Percentiles rank a stretch among this genome's conserved stretches.
Conservation (phyloP, 2,797 vertebrate genomes). For the Darevskia nairensis region DNA sequence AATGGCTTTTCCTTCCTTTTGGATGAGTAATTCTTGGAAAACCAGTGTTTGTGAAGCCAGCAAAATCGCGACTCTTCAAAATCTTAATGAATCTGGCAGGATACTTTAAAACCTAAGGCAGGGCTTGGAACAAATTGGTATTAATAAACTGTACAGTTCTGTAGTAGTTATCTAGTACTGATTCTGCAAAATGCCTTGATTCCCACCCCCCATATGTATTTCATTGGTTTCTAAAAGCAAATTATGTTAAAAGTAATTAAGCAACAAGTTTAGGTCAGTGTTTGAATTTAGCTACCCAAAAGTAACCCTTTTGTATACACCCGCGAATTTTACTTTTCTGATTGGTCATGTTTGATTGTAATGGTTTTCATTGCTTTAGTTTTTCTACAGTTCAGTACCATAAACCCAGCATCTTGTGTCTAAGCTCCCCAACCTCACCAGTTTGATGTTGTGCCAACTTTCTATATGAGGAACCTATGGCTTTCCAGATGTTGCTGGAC, state of each 20-base stretch:
- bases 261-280: slow-evolving; percentile 72
- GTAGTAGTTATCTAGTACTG: slow-evolving; percentile 68
- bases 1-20: slow-evolving; percentile 61
- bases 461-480: slow-evolving; percentile 1
- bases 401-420: background rate
- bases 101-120: slow-evolving; percentile 62
- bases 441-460: slow-evolving; percentile 12
- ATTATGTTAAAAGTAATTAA: slow-evolving; percentile 59
- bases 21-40: slow-evolving; percentile 52
- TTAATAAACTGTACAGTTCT: slow-evolving; percentile 71
- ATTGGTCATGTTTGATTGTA: slow-evolving; percentile 59
- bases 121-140: slow-evolving; percentile 60
- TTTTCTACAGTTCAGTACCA: slow-evolving; percentile 55
- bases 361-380: slow-evolving; percentile 40
- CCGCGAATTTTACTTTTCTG: slow-evolving; percentile 69
- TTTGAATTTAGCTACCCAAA: slow-evolving; percentile 64
- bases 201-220: slow-evolving; percentile 52
- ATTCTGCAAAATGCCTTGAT: slow-evolving; percentile 63
- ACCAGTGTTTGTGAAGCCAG: slow-evolving; percentile 51
- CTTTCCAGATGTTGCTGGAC: too few relatives aligned
- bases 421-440: background rate
- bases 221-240: slow-evolving; percentile 62
- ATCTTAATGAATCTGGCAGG: slow-evolving; percentile 40
- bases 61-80: slow-evolving; percentile 56
- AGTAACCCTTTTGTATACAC: slow-evolving; percentile 71